Base-by-base conservation (phyloP, 2,113 vertebrate species). In the Syngnathoides biaculeatus region DNA sequence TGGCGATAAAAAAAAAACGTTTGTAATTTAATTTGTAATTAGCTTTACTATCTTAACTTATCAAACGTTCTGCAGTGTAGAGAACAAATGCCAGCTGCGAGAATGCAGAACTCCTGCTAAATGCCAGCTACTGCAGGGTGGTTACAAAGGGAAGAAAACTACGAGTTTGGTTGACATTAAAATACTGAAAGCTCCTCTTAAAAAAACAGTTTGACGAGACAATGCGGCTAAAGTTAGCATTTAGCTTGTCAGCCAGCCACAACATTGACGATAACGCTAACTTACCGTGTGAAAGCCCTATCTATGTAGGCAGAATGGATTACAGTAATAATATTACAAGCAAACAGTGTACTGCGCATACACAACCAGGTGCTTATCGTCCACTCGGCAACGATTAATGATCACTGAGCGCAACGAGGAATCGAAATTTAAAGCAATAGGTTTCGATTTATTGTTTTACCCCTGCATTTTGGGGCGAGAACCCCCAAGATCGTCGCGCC, bases 201-300 rank as follows among this genome's bases (percentile, higher is more conserved):
- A 17, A 22, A 22, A 0, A 15, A n/a, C 15, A 50, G 57, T 70
- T 84, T 63, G 8, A 73, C 42, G 2, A 78, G 67, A 86, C 84
- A 87, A 86, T 85, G 70, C 79, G n/a, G 81, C 75, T 81, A 81
- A 79, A 2, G 65, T 19, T 67, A 67, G 52, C 64, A 53, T 55
- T 64, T 40, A 66, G 74, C 80, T 66, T 70, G 71, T 43, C 63
- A 69, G n/a, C 19, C 67, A 72, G 26, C 20, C 30, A 30, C 56
- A 38, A 68, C 10, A 26, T 66, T 62, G 59, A 43, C 52, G 39
- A 77, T 43, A 62, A 57, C 7, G 68, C 72, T 83, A 75, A 88
- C 90, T 90, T 88, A 92, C 90, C 90, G 88, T 89, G 24, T 87
- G 72, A 87, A 87, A 74, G 74, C 86, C 87, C 88, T 88, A 90